Conservation (phyloP, 2,113 vertebrate genomes). For the Lophochroa leadbeateri region DNA sequence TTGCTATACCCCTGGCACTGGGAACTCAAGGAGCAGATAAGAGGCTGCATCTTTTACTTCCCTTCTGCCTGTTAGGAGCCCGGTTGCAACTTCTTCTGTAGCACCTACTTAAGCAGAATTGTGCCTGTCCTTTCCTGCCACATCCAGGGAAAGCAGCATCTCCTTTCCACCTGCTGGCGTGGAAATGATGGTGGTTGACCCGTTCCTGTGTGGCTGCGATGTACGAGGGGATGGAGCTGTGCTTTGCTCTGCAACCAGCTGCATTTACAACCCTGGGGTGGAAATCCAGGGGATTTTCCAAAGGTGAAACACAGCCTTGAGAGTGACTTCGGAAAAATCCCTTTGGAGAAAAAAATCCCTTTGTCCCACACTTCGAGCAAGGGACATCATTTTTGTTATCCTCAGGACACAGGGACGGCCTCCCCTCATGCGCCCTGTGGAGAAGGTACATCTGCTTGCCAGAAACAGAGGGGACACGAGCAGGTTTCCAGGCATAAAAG, state of each 20-base stretch:
- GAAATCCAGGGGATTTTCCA: not conserved
- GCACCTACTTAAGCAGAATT: not conserved
- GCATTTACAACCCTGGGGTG: not conserved
- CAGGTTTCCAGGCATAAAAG: not conserved
- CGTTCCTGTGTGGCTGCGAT: not conserved
- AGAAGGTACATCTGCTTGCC: not conserved
- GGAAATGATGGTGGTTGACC: fast-evolving
- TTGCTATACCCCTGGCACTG: fast-evolving
- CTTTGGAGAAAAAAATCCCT: not conserved
- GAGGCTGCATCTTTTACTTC: not conserved
- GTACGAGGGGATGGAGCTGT: not conserved
- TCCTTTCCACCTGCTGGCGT: fast-evolving
- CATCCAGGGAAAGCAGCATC: not conserved
- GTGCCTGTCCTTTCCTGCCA: not conserved
- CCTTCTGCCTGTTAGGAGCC: not conserved
- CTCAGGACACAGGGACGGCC: not conserved
- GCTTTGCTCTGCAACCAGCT: not conserved
- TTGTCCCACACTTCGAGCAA: not conserved
- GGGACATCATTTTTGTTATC: too few relatives aligned
- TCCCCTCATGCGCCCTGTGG: fast-evolving
- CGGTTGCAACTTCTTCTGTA: not conserved
- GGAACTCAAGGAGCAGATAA: not conserved
- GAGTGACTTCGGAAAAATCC: not conserved
- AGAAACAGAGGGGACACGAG: not conserved
- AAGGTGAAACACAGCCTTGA: not conserved